Base-by-base conservation (phyloP, 2,888 invertebrate species). In the Agrochola macilenta region DNA sequence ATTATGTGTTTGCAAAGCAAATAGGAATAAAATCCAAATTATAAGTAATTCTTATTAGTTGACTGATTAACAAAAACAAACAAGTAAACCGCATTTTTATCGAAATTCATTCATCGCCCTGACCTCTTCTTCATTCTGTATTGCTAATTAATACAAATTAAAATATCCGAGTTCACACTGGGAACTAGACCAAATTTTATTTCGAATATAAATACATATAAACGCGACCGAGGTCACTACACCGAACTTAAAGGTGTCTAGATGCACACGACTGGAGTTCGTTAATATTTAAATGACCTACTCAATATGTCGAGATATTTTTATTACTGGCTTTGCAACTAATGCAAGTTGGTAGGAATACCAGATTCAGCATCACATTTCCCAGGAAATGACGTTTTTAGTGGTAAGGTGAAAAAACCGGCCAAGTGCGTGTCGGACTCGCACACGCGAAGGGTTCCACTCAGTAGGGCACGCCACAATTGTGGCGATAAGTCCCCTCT, bases 191-290 rank as follows among this genome's bases (percentile, higher is more conserved):
- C n/a, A 64, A 52, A 78, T 26, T 35, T 58, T 35, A 66, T 68
- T 63, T 58, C 7, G 46, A 79, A 81, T 71, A 83, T 69, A 64
- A 58, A 83, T 70, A n/a, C n/a, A n/a, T n/a, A 81, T 77, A 81
- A 84, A 84, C 76, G 79, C 82, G 77, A 74, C 71, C 74, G 82
- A 86, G 87, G 87, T 87, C 85, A 82, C 71, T 78, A 87, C 79
- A 82, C 84, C 84, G 75, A 87, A 79, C 79, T 81, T 84, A 82
- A 68, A 86, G 75, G 81, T 82, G 83, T 74, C 65, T 75, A n/a
- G n/a, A 75, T 80, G 77, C 79, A 83, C 71, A 70, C 75, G 83
- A 79, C 75, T 68, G 69, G 70, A 86, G 86, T 84, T 86, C 86
- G 75, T 86, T 79, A 83, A 79, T 82, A 85, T 84, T 79, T 83